A percentile compares a stretch with the other conserved stretches of the same genome.
phyloP scores from a whole-genome alignment of 2,797 vertebrate species.

The Artibeus jamaicensis region DNA sequence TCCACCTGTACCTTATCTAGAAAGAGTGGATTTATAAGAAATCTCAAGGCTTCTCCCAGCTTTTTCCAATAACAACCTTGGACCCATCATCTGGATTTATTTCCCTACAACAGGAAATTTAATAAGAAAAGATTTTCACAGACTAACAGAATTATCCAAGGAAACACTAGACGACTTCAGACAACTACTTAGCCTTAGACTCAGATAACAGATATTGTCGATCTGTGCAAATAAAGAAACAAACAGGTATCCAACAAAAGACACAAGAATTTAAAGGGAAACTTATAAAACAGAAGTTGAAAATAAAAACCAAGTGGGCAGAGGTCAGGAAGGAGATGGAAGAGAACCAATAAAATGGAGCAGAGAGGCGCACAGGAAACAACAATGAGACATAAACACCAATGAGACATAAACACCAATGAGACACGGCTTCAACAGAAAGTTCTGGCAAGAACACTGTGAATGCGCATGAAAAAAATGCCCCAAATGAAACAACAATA shows the following conservation, averaged over 20 bases:
- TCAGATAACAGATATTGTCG: not conserved
- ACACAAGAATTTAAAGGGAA: not conserved
- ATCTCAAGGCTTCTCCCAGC: not conserved
- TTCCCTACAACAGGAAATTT: not conserved
- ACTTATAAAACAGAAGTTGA: slow-evolving; percentile 9
- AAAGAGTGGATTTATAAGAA: not conserved
- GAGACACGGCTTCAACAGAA: not conserved
- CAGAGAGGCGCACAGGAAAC: not conserved
- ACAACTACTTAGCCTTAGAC: not conserved
- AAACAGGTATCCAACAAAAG: not conserved
- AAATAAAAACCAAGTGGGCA: not conserved
- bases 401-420: not conserved
- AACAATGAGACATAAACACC: not conserved
- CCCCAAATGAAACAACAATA: not conserved
- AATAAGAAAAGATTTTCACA: slow-evolving; percentile 2
- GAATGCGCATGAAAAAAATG: not conserved
- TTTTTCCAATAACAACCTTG: not conserved
- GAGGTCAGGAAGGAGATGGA: not conserved
- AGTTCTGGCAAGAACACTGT: not conserved
- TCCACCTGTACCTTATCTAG: not conserved
- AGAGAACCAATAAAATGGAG: not conserved
- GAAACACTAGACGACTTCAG: not conserved
- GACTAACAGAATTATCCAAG: not conserved
- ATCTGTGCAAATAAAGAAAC: not conserved
- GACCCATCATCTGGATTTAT: not conserved